Conservation (phyloP, 2,888 invertebrate species). For the Parnassius smintheus region DNA sequence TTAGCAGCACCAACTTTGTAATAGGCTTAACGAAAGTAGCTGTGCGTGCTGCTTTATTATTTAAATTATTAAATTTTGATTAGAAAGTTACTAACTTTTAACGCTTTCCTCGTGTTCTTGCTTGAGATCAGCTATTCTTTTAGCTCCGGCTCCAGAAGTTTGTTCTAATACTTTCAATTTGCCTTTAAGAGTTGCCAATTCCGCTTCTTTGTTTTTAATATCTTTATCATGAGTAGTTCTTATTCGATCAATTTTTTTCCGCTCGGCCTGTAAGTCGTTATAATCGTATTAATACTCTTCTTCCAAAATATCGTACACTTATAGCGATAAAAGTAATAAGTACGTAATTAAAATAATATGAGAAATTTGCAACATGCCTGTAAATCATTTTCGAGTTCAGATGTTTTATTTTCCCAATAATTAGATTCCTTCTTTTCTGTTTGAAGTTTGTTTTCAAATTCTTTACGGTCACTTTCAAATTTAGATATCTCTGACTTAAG, state of each 20-base stretch:
- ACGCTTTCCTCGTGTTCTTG: conserved; percentile 85
- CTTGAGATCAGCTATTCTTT: conserved; percentile 84
- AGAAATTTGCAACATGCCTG: conserved; percentile 50
- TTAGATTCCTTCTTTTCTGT: conserved; percentile 82
- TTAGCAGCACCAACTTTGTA: too few relatives aligned
- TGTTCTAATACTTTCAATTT: conserved; percentile 86
- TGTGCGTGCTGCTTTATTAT: too few relatives aligned
- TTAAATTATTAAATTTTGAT: neutral
- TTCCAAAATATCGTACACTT: neutral
- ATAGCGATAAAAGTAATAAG: neutral
- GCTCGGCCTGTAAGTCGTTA: conserved; percentile 74
- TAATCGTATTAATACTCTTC: neutral
- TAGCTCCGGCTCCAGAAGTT: conserved; percentile 81
- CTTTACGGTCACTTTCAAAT: conserved; percentile 79
- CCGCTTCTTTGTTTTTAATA: conserved; percentile 87
- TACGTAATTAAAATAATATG: neutral
- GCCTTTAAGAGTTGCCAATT: conserved; percentile 87
- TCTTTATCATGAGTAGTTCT: conserved; percentile 87
- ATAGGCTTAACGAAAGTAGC: too few relatives aligned
- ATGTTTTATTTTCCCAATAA: conserved; percentile 83
- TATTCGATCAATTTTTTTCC: conserved; percentile 84
- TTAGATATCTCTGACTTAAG: conserved; percentile 70
- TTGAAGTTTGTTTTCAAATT: conserved; percentile 83
- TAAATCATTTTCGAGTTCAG: conserved; percentile 82
- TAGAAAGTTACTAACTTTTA: conserved; percentile 80